Evolutionary conservation across 2,113 vertebrate genomes (phyloP), one percentile per base, ranked within the genome.

Genomic region (Zosterops hypoxanthus): DNA sequence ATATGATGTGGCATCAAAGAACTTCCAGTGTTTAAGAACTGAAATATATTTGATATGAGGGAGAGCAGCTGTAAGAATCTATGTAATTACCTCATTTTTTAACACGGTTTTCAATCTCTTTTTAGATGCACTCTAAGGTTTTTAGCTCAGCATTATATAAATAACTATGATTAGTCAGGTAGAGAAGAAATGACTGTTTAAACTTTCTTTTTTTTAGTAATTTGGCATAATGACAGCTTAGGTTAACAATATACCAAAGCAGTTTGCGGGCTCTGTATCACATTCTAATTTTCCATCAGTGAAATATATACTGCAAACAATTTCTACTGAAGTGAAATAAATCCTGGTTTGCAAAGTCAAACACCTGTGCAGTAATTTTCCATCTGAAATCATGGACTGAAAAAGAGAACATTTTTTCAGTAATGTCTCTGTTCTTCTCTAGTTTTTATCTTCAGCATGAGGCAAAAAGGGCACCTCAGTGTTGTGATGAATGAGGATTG

Each of bases 301-400:
- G 75, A 83, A 92, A 95, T 93, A 92, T 60, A 64, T 73, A 78
- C 75, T 83, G 82, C 68, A 92, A 94, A 95, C 53, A 79, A 65
- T 77, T 94, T 93, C 63, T 73, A 47, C 39, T 70, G 90, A 94
- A 90, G 88, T 81, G 94, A 95, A 90, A 86, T 91, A 75, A 66
- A 92, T 90, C 42, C 71, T 92, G 60, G 53, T 87, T 88, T 94
- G 72, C 72, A 89, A 87, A 86, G 47, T 88, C 72, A 94, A 95
- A 94, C 77, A 92, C 66, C 72, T 70, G 68, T 88, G 94, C 86
- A 90, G 91, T 92, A 94, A 96, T 92, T 97, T 96, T 94, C 73
- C 90, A 93, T 91, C 79, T 87, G 85, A 92, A 96, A 90, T 85
- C 33, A 70, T 46, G 78, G 71, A 49, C 29, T 88, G 56, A 69